Base-by-base conservation (phyloP, 1,140 invertebrate species). In the Lepidurus arcticus region DNA sequence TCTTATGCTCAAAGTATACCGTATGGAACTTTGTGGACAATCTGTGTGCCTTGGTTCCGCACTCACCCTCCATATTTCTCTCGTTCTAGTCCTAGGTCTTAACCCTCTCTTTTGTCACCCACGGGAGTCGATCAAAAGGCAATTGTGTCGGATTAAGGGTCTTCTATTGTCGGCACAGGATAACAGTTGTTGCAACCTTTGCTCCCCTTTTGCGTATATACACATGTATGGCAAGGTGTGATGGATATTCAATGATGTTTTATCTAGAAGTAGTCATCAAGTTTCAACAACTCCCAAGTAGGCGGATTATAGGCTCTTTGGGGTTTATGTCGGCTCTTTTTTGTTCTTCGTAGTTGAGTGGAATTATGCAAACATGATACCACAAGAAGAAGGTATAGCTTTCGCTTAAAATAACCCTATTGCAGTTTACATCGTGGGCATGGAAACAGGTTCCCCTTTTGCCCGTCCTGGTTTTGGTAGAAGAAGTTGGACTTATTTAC, bases 31-130 rank as follows among this genome's bases (percentile, higher is more conserved):
- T 65, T 65, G 53, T 13, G 53, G 53, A 21, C 53, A 65, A 65
- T 65, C 53, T 65, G 53, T 65, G 53, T 21, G 16, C 53, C 53
- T 65, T 16, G n/a, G 53, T 65, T 65, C 53, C 8, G 53, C 21
- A 65, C 21, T 65, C 53, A 21, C 53, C 53, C 53, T 65, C 53
- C 9, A 21, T 65, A 21, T 65, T 65, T 65, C 21, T 13, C 16
- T 13, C 16, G 53, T 9, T 9, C 53, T 65, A 65, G 53, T 65
- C 53, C 53, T 65, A 65, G 53, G 53, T 65, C 21, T 65, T 21
- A 65, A 65, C 53, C 53, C 53, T 65, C 53, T 65, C 53, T 65
- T 65, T 65, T 65, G 53, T 65, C 53, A 65, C 53, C 53, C 53
- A 21, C 53, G 53, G 53, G 53, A 65, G 53, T 65, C 53, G 53